Evolutionary conservation across 2,888 invertebrate species (phyloP), one percentile per base, ranked within the genome.

Genomic region (Folsomia manolachei): DNA sequence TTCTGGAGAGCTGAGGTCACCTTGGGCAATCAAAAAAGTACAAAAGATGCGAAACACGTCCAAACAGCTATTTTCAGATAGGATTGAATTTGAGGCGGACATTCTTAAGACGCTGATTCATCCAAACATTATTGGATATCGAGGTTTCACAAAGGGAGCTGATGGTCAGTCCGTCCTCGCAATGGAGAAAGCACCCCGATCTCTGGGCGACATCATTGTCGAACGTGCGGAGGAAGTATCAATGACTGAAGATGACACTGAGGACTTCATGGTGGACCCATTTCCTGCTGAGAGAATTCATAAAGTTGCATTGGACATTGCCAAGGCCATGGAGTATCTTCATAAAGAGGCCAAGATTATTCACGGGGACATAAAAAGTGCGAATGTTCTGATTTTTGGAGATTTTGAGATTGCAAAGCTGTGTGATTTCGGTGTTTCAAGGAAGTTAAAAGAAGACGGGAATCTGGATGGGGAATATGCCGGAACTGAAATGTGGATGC

Each of bases 321-420:
- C 89, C 0, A 88, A 87, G 81, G 94, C 90, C 0, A 83, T 94
- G 0, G 87, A 91, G 82, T 94, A 94, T 84, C 84, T 94, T 1
- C 94, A 94, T 82, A 88, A 88, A 1, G 88, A 87, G 75, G 89
- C 88, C 68, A 86, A 87, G 68, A 84, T 93, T 60, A 83, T 94
- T 9, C 94, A 94, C 75, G 92, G 93, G 27, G 94, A 94, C 83
- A 85, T 94, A 53, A 94, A 94, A 84, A 93, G 93, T 0, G 90
- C 88, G 82, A 94, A 94, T 82, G 85, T 94, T 60, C 86, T 94
- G 0, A 86, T 93, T 0, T 75, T 80, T 81, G 90, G 88, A n/a
- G 88, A 92, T 82, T 92, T 91, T 82, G 87, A 87, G 27, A 86
- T 87, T 1, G 90, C 92, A 77, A 93, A 94, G 83, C 84, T 93